Base-by-base conservation (phyloP, 2,797 vertebrate genomes). In the Epinephelus coioides region DNA sequence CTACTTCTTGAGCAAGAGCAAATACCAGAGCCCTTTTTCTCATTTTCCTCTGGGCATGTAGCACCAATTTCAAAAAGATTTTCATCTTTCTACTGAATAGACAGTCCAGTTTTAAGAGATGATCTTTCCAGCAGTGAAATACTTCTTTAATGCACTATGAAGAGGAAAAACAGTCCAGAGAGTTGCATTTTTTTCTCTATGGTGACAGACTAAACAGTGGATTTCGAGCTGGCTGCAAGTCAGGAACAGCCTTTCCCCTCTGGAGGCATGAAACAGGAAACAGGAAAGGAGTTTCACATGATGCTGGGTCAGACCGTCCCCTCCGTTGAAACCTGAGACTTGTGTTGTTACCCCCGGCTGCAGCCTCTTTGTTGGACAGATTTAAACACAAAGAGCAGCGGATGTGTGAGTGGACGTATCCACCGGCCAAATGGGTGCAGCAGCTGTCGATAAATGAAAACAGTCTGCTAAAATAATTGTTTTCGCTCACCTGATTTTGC, bases 261-360 rank as follows among this genome's bases (percentile, higher is more conserved):
- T 55, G 69, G 73, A 79, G 70, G 49, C 70, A 73, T 25, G 44
- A 67, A 85, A 83, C 84, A 82, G 91, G 89, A 90, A 93, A 88
- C 83, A 67, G 89, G 84, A 89, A 89, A 78, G 73, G 72, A 66
- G 80, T 90, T 82, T 85, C 85, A 87, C 83, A 69, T 90, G 88
- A 90, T 68, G 66, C 64, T 34, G 61, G 78, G 55, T 89, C 76
- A 78, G 72, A 51, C 44, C 43, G 47, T 78, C 88, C 83, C 86
- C 86, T 79, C 44, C 27, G 19, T 78, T 94, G 92, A 92, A 93
- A 92, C 79, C 78, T 81, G 92, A 93, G 76, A 86, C 92, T 86
- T 68, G 21, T 80, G 85, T 63, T 80, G 47, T 77, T 84, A 47
- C 76, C 68, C 40, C 50, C 15, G 23, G 62, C 87, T 83, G 89